These are phyloP conservation scores for Trichogramma dendrolimi DNA, from an alignment of 2,888 invertebrate species.

Conservation along the genomic window DNA sequence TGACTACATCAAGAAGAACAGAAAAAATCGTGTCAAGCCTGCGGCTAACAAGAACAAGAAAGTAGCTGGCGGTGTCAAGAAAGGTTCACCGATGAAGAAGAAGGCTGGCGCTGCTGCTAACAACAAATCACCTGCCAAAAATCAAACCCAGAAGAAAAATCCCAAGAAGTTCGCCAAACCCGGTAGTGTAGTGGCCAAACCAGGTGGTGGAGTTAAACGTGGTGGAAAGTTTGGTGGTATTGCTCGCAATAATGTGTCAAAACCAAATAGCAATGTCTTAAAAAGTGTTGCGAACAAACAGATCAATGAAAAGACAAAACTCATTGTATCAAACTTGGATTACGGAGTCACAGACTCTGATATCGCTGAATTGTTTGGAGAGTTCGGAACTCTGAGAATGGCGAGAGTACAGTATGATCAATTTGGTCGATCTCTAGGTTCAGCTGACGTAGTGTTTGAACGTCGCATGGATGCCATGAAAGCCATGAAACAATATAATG, in stretches of 20 bases:
- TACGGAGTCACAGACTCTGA: background rate
- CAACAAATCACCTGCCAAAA: too few species aligned
- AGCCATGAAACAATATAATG: background rate
- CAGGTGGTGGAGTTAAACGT: background rate
- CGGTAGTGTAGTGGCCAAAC: background rate
- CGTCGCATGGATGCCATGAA: background rate
- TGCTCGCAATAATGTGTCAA: background rate
- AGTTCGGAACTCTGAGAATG: background rate
- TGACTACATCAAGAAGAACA: too few species aligned
- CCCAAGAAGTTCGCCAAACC: too few species aligned
- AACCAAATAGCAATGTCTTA: background rate
- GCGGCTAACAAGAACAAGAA: too few species aligned
- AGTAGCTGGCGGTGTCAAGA: too few species aligned
- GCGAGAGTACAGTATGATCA: background rate
- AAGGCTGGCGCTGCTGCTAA: too few species aligned
- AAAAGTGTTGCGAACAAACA: background rate
- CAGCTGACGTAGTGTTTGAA: background rate
- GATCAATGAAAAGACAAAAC: background rate
- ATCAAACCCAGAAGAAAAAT: too few species aligned
- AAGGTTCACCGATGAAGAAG: too few species aligned
- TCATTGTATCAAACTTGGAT: background rate
- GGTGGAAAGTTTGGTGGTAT: background rate
- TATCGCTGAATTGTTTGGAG: background rate
- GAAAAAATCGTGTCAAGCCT: too few species aligned
- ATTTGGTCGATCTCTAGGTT: background rate